These are phyloP conservation scores for Crossaster papposus DNA, from an alignment of 53 echinoderm and acorn worm genomes.

Conservation along the genomic window DNA sequence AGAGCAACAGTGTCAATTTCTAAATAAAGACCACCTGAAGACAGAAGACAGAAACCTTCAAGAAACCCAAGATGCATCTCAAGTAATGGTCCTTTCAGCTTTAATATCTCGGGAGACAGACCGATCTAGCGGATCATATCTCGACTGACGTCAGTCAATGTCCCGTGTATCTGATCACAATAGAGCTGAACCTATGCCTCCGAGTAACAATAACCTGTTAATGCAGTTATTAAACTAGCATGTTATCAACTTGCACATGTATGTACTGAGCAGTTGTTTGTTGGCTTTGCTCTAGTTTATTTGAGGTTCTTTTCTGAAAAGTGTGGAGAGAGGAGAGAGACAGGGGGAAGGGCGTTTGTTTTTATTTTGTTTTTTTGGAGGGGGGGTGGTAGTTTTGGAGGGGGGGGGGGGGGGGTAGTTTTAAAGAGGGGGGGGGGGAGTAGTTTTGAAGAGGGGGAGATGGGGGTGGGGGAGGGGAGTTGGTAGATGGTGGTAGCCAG, in stretches of 20 bases:
- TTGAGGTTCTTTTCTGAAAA: neutral
- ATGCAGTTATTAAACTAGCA: neutral
- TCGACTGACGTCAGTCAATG: slow-evolving; percentile 9
- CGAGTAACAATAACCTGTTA: neutral
- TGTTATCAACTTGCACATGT: neutral
- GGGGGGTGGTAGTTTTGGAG: no score
- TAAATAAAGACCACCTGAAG: no score
- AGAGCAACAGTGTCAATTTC: no score
- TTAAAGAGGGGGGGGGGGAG: no score
- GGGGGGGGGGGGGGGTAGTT: no score
- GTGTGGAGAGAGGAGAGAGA: neutral
- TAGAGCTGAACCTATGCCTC: neutral
- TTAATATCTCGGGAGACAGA: neutral
- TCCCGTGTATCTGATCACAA: neutral
- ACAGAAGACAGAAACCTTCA: neutral
- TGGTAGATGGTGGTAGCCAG: no score
- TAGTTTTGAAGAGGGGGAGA: no score
- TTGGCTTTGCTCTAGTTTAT: neutral
- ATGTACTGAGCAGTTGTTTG: neutral
- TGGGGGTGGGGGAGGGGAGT: no score
- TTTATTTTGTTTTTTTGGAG: no score
- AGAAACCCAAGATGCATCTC: neutral
- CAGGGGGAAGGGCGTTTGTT: no score
- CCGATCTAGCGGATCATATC: neutral
- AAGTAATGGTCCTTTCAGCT: neutral